Conservation (phyloP, 2,797 vertebrate species). For the Crenuchus spilurus region DNA sequence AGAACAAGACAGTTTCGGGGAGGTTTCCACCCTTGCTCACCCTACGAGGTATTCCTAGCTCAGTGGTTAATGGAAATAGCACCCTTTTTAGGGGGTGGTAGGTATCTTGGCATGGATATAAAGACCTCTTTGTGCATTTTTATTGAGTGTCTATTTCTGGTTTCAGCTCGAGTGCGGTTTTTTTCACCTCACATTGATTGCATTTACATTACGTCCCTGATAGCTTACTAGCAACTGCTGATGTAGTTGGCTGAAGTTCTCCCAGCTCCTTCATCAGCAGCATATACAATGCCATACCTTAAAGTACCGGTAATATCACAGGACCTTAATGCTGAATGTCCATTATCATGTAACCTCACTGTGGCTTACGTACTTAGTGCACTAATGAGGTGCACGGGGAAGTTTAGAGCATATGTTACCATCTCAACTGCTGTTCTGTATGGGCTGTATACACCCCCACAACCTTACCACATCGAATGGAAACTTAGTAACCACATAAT, state of each 20-base stretch:
- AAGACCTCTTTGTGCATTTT: constrained; percentile 59
- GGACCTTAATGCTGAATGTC: constrained; percentile 70
- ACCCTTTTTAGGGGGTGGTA: constrained; percentile 43
- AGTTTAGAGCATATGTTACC: background rate
- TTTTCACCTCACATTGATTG: constrained; percentile 47
- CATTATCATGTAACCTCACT: constrained; percentile 67
- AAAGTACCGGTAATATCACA: constrained; percentile 72
- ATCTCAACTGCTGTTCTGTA: background rate
- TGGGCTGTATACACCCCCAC: background rate
- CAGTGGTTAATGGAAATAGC: constrained; percentile 38
- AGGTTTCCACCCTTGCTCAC: background rate
- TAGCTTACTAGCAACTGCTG: constrained; percentile 64
- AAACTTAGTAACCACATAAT: constrained; percentile 16
- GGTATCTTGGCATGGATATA: constrained; percentile 42
- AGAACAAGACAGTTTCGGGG: constrained; percentile 13
- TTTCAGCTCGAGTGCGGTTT: constrained; percentile 30
- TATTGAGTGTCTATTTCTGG: constrained; percentile 59
- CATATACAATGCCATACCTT: too few species aligned
- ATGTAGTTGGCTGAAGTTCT: constrained; percentile 68
- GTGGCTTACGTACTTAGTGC: constrained; percentile 62
- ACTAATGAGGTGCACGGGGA: constrained; percentile 19
- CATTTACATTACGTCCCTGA: constrained; percentile 63
- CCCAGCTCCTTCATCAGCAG: constrained; percentile 72
- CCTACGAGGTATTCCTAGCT: constrained; percentile 22
- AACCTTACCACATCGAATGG: background rate